Conservation (phyloP, 2,888 invertebrate species). For the Melikaiella ostensackeni region DNA sequence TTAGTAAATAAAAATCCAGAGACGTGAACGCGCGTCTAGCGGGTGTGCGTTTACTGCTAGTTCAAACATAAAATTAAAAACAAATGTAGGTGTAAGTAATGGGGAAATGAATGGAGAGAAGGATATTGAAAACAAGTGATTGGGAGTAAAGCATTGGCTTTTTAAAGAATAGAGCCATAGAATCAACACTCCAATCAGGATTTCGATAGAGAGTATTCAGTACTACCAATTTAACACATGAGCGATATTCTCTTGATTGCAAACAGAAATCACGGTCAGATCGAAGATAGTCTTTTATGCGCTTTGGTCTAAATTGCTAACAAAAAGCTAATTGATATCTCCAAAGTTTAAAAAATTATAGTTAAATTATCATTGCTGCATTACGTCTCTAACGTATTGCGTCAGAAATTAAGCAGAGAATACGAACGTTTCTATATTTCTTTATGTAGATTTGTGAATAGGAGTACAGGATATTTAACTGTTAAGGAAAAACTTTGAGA, state of each 20-base stretch:
- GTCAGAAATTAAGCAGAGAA: too few relatives aligned
- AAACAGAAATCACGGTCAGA: neutral
- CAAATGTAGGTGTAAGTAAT: too few relatives aligned
- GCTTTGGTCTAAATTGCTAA: neutral
- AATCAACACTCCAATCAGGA: slow-evolving; percentile 7
- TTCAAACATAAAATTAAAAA: too few relatives aligned
- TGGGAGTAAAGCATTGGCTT: neutral
- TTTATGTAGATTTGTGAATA: too few relatives aligned
- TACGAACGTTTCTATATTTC: too few relatives aligned
- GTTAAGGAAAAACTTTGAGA: neutral
- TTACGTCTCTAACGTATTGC: too few relatives aligned
- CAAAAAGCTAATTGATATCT: neutral
- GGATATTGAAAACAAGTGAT: neutral
- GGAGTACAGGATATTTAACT: neutral
- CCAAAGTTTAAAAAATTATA: too few relatives aligned
- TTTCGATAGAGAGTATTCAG: neutral
- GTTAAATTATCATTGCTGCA: too few relatives aligned
- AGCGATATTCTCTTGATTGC: neutral
- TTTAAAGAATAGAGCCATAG: neutral
- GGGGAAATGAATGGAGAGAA: neutral
- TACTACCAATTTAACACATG: slow-evolving; percentile 2
- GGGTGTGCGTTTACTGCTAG: too few relatives aligned
- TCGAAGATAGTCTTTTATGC: neutral
- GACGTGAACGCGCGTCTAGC: too few relatives aligned
- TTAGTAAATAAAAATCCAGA: too few relatives aligned